Evolutionary conservation across 2,113 vertebrate genomes (phyloP).

Genomic region (Craseonycteris thonglongyai): DNA sequence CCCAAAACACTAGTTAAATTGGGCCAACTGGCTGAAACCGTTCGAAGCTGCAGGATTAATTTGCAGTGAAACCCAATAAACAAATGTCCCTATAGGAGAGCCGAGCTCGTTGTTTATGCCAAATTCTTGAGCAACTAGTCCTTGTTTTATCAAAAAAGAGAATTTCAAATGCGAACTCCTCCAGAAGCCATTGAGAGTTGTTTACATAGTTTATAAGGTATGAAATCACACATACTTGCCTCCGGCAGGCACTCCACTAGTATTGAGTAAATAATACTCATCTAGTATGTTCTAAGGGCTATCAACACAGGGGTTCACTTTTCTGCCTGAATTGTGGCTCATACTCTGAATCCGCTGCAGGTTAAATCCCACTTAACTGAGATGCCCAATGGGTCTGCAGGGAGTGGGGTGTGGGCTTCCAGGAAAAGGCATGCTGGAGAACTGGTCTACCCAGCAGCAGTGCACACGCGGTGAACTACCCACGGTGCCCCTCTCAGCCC

Average conservation of each 20-base stretch:
- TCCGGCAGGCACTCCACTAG: not conserved
- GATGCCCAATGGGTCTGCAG: not conserved
- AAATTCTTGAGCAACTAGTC: conserved; percentile 1
- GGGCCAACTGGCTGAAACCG: not conserved
- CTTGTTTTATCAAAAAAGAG: conserved; percentile 4
- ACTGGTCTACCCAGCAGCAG: not conserved
- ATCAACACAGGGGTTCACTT: conserved; percentile 40
- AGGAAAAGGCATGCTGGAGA: not conserved
- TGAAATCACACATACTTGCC: conserved; percentile 34
- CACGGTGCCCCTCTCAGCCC: no score
- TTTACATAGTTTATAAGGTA: conserved; percentile 56
- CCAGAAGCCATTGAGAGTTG: conserved; percentile 43
- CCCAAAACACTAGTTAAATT: not conserved
- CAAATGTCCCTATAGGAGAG: not conserved
- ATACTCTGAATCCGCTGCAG: not conserved
- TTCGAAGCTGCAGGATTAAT: conserved; percentile 19
- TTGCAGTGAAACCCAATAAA: not conserved
- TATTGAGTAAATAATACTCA: conserved; percentile 30
- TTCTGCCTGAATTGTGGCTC: conserved; percentile 2
- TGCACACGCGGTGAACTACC: not conserved
- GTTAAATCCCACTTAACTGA: conserved; percentile 41
- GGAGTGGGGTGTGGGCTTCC: not conserved
- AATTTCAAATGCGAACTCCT: conserved; percentile 10
- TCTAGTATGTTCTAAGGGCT: not conserved
- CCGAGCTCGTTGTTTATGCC: not conserved